These are phyloP conservation scores for Xylocopa sonorina DNA, from an alignment of 1,140 invertebrate species.

Conservation along the genomic window DNA sequence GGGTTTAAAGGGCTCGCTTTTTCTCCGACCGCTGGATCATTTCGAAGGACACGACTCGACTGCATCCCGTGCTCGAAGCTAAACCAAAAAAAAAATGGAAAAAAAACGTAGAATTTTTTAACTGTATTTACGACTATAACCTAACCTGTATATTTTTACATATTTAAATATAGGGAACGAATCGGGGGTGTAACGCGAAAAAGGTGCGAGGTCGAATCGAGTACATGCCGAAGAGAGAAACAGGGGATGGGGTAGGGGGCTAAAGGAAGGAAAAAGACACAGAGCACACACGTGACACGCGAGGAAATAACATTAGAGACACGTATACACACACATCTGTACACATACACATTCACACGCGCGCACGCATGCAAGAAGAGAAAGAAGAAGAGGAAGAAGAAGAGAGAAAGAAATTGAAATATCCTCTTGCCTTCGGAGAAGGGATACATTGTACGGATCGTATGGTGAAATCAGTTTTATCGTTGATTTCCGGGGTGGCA, in stretches of 20 bases:
- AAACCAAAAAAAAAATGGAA: constrained; percentile 43
- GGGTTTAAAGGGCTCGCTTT: constrained; percentile 49
- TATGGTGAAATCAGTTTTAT: constrained; percentile 76
- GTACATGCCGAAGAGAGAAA: constrained; percentile 47
- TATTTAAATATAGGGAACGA: constrained; percentile 72
- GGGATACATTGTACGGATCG: constrained; percentile 60
- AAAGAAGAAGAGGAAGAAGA: too few species aligned
- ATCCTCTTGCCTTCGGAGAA: constrained; percentile 68
- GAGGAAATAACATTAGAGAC: neutral
- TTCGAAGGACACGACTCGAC: constrained; percentile 62
- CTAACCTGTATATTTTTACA: constrained; percentile 81
- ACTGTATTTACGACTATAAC: constrained; percentile 77
- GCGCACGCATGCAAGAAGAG: constrained; percentile 7
- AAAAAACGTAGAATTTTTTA: constrained; percentile 70
- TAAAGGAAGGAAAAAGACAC: constrained; percentile 13
- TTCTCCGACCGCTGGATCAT: constrained; percentile 55
- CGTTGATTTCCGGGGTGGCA: constrained; percentile 79
- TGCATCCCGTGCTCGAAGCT: constrained; percentile 68
- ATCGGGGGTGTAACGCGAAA: constrained; percentile 54
- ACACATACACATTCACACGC: neutral
- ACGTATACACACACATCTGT: constrained; percentile 26
- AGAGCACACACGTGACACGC: too few species aligned
- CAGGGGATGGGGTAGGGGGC: too few species aligned
- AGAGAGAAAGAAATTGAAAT: too few species aligned
- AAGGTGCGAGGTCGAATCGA: constrained; percentile 58